Percentiles rank a stretch among this genome's conserved stretches.
phyloP scores from a whole-genome alignment of 2,113 vertebrate species.

The Leptosomus discolor region DNA sequence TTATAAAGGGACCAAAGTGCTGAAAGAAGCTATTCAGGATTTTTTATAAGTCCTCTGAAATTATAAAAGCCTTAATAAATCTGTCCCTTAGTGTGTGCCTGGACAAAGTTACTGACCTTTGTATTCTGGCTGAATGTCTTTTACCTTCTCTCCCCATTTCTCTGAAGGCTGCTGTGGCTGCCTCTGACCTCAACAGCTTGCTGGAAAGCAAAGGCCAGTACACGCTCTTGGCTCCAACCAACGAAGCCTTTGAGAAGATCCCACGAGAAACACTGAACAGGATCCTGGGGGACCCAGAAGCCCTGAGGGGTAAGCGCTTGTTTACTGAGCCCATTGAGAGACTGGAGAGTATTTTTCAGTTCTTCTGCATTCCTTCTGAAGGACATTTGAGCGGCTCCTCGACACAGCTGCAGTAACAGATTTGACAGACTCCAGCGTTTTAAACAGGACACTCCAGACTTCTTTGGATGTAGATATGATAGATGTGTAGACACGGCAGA shows the following conservation, averaged over 20 bases:
- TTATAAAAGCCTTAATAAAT: neutral
- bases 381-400: neutral
- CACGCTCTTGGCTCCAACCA: constrained; percentile 93
- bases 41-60: neutral
- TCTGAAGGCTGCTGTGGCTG: constrained; percentile 86
- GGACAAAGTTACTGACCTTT: neutral
- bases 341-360: neutral
- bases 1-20: neutral
- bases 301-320: constrained; percentile 83
- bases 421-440: neutral
- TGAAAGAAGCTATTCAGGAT: constrained; percentile 44
- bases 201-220: constrained; percentile 86
- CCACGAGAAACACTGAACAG: constrained; percentile 87
- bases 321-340: neutral
- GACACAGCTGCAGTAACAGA: neutral
- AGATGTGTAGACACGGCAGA: neutral
- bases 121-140: neutral
- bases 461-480: neutral
- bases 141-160: neutral
- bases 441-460: neutral
- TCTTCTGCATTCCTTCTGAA: neutral
- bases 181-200: constrained; percentile 84
- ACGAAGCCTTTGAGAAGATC: constrained; percentile 94
- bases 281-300: constrained; percentile 92
- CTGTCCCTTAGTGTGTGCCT: neutral